A percentile compares a stretch with the other conserved stretches of the same genome.
phyloP scores from a whole-genome alignment of 2,797 vertebrate species.

The Lagorchestes hirsutus region DNA sequence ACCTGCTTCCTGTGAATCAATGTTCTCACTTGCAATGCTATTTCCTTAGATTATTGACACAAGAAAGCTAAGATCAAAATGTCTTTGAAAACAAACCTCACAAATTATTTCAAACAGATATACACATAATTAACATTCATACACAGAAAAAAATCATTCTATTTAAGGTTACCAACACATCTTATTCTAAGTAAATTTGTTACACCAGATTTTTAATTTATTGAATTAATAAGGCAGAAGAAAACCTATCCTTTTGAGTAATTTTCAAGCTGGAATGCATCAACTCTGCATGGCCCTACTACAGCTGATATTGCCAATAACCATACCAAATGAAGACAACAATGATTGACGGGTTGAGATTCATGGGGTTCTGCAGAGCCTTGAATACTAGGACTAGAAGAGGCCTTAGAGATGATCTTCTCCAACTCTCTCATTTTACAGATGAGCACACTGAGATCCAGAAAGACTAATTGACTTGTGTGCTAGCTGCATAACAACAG shows the following conservation, averaged over 20 bases:
- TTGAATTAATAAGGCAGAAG: conserved; percentile 21
- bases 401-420: background rate
- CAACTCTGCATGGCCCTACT: background rate
- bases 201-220: background rate
- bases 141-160: conserved; percentile 20
- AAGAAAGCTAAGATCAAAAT: conserved; percentile 31
- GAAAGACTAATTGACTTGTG: background rate
- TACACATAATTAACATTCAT: background rate
- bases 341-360: background rate
- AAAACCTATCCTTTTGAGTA: background rate
- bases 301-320: background rate
- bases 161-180: background rate
- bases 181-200: conserved; percentile 8
- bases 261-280: background rate
- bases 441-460: background rate
- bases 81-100: conserved; percentile 9
- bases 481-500: background rate
- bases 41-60: conserved; percentile 1
- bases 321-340: background rate
- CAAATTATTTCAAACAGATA: conserved; percentile 37
- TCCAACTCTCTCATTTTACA: conserved; percentile 1
- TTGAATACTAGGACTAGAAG: background rate
- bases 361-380: background rate
- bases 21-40: background rate
- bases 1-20: background rate